Evolutionary conservation across 2,888 invertebrate species (phyloP).

Genomic region (Caradrina clavipalpis): DNA sequence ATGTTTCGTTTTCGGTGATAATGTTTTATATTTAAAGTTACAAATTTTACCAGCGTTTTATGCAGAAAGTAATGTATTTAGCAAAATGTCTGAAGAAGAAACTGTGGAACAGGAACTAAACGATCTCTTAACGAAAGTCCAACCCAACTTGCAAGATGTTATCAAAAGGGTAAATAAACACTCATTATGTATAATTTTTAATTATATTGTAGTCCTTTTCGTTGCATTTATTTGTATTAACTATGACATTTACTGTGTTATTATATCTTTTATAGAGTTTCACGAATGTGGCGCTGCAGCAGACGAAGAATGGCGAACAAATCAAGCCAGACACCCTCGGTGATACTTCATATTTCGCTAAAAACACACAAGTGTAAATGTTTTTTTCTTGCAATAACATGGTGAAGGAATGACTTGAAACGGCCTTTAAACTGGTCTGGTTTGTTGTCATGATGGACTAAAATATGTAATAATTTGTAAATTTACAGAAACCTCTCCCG

Average conservation of each 20-base stretch:
- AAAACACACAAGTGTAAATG: slow-evolving; percentile 91
- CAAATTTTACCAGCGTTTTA: slow-evolving; percentile 44
- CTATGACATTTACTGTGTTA: background rate
- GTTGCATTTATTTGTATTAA: background rate
- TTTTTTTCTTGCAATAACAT: background rate
- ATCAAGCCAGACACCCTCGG: slow-evolving; percentile 85
- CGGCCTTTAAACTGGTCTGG: background rate
- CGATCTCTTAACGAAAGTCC: slow-evolving; percentile 86
- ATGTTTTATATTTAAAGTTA: slow-evolving; percentile 42
- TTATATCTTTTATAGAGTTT: slow-evolving; percentile 86
- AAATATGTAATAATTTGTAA: too few relatives aligned
- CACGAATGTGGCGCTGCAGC: slow-evolving; percentile 90
- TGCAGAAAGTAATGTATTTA: slow-evolving; percentile 68
- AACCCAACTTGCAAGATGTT: slow-evolving; percentile 91
- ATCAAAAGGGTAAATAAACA: slow-evolving; percentile 90
- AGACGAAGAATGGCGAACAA: slow-evolving; percentile 87
- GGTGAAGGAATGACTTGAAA: background rate
- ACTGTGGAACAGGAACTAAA: slow-evolving; percentile 86
- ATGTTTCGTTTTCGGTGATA: slow-evolving; percentile 62
- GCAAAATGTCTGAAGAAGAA: slow-evolving; percentile 83
- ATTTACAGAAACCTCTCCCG: slow-evolving; percentile 83
- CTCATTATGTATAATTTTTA: background rate
- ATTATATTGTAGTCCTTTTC: background rate
- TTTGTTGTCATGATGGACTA: slow-evolving; percentile 1
- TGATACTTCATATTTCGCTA: slow-evolving; percentile 89